These are phyloP conservation scores for Deilephila elpenor DNA, from an alignment of 2,888 invertebrate species.

Conservation along the genomic window DNA sequence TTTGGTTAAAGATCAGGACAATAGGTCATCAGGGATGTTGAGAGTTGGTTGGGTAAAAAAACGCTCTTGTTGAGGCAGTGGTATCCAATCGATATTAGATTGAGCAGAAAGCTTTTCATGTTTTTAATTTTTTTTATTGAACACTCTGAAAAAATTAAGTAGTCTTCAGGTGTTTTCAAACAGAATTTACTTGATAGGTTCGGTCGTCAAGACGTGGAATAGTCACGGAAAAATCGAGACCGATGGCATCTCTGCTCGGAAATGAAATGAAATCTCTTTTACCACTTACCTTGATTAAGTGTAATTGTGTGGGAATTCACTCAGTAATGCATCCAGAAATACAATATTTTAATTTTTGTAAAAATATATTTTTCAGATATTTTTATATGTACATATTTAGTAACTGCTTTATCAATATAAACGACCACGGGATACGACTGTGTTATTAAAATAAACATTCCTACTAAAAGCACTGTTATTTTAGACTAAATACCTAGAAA, in stretches of 20 bases:
- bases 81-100: too few species aligned
- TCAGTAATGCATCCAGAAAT: background rate
- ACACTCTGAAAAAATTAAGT: background rate
- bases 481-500: constrained; percentile 13
- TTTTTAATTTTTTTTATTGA: background rate
- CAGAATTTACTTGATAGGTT: too few species aligned
- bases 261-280: background rate
- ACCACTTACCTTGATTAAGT: background rate
- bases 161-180: too few species aligned
- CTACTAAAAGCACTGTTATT: constrained; percentile 21
- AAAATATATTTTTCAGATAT: constrained; percentile 11
- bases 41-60: too few species aligned
- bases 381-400: constrained; percentile 5
- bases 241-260: too few species aligned
- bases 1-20: too few species aligned
- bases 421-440: background rate
- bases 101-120: background rate
- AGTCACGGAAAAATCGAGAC: too few species aligned
- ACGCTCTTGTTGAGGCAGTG: too few species aligned
- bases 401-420: background rate
- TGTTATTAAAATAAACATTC: background rate
- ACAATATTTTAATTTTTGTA: background rate
- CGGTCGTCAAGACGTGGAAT: too few species aligned
- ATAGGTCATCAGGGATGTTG: too few species aligned
- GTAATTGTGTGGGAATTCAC: background rate